Conservation (phyloP, 1,140 invertebrate species). For the Amphibalanus amphitrite region DNA sequence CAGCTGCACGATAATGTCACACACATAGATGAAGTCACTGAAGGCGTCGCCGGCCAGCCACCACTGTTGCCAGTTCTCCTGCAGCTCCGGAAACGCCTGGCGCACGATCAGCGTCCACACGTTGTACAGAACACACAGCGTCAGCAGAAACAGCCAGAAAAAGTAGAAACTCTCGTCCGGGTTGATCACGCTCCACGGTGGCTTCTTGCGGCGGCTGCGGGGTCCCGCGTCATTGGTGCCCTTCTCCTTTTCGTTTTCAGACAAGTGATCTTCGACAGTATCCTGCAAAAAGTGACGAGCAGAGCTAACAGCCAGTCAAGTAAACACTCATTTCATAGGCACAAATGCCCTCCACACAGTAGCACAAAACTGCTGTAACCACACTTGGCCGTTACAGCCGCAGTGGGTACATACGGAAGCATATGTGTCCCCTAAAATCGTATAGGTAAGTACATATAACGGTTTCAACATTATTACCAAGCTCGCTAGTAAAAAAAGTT, state of each 20-base stretch:
- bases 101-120: slow-evolving; percentile 87
- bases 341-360: not conserved
- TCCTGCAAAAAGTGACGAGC: slow-evolving; percentile 13
- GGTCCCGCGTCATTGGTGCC: slow-evolving; percentile 25
- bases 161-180: slow-evolving; percentile 91
- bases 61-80: slow-evolving; percentile 24
- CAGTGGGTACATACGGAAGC: not conserved
- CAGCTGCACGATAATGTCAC: slow-evolving; percentile 77
- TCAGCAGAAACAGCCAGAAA: slow-evolving; percentile 80
- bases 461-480: too few relatives aligned
- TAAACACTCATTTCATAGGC: not conserved
- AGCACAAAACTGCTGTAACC: not conserved
- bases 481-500: too few relatives aligned
- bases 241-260: not conserved
- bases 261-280: slow-evolving; percentile 17
- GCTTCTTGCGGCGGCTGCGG: slow-evolving; percentile 37
- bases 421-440: not conserved
- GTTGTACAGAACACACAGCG: slow-evolving; percentile 80
- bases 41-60: slow-evolving; percentile 43
- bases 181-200: slow-evolving; percentile 72
- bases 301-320: slow-evolving; percentile 1
- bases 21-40: slow-evolving; percentile 65
- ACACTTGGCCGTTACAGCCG: not conserved
- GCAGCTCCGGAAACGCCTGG: slow-evolving; percentile 80
- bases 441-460: too few relatives aligned